phyloP scores from a whole-genome alignment of 2,888 invertebrate genomes.

The Holacanthella duospinosa region DNA sequence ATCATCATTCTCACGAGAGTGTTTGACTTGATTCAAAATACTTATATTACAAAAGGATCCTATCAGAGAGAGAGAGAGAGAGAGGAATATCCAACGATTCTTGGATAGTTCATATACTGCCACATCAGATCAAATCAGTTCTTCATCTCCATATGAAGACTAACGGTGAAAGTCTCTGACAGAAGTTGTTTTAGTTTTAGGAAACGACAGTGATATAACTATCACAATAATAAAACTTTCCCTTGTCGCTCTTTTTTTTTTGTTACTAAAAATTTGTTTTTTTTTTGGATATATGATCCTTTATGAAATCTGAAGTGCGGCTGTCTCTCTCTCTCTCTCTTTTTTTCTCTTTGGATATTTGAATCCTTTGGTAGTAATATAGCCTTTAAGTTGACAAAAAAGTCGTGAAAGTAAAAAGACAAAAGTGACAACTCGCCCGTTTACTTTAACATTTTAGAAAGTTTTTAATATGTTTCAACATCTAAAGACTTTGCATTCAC shows the following conservation, averaged over 20 bases:
- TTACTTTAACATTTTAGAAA: neutral
- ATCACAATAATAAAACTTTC: neutral
- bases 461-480: neutral
- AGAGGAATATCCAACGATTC: neutral
- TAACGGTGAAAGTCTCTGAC: too few relatives aligned
- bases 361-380: too few relatives aligned
- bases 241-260: neutral
- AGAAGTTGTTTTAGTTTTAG: neutral
- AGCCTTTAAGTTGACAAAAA: too few relatives aligned
- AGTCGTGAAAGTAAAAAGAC: neutral
- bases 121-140: neutral
- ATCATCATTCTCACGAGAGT: neutral
- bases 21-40: neutral
- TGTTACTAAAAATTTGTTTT: neutral
- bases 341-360: too few relatives aligned
- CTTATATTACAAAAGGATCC: neutral
- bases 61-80: neutral
- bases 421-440: neutral
- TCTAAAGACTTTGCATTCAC: neutral
- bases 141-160: neutral
- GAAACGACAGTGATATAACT: neutral
- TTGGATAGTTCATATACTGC: too few relatives aligned
- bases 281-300: neutral
- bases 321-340: neutral
- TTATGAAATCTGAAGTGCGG: neutral